phyloP scores from a whole-genome alignment of 2,113 vertebrate species.

The Eclectus roratus region DNA sequence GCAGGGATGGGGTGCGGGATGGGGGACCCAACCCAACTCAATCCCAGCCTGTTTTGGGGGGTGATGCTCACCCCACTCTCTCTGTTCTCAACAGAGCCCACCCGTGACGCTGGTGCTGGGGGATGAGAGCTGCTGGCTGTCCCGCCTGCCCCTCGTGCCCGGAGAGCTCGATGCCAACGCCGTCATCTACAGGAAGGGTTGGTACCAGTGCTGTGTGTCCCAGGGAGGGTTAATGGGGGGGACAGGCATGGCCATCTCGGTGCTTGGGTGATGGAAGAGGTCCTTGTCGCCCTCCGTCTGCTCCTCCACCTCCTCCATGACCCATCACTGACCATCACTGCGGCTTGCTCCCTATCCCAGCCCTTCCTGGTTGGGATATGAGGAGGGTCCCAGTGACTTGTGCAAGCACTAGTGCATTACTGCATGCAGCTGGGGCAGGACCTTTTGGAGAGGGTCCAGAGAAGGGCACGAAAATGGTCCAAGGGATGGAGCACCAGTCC shows the following conservation, averaged over 20 bases:
- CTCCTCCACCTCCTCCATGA: not conserved
- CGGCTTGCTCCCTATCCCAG: not conserved
- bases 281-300: not conserved
- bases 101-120: slow-evolving; percentile 77
- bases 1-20: not conserved
- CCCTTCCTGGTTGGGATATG: too few relatives aligned
- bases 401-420: not conserved
- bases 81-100: slow-evolving; percentile 21
- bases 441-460: not conserved
- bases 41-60: not conserved
- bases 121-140: slow-evolving; percentile 86
- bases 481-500: not conserved
- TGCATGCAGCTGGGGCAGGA: too few relatives aligned
- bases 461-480: not conserved
- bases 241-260: not conserved
- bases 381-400: not conserved
- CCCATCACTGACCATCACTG: too few relatives aligned
- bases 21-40: not conserved
- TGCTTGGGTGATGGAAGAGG: not conserved
- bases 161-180: slow-evolving; percentile 77
- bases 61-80: not conserved
- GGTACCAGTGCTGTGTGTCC: not conserved
- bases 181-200: slow-evolving; percentile 87
- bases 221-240: fast-evolving
- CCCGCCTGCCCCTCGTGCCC: slow-evolving; percentile 74